Evolutionary conservation across 2,888 invertebrate genomes (phyloP).

Genomic region (Podabrus alpinus): DNA sequence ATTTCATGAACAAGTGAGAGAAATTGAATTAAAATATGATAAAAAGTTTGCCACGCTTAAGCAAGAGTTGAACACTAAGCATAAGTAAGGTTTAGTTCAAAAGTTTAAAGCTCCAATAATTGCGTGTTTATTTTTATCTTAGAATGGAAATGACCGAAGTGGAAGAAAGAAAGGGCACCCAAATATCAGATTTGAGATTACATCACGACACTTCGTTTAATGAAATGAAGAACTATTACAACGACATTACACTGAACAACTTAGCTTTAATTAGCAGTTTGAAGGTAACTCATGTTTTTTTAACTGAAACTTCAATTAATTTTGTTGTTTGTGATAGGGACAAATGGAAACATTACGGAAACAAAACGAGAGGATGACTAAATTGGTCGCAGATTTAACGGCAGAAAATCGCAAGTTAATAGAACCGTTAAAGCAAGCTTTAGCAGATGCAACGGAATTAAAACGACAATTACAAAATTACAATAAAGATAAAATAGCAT

Average conservation of each 20-base stretch:
- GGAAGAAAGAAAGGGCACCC: conserved; percentile 89
- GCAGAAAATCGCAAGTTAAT: conserved; percentile 74
- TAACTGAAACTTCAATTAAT: background rate
- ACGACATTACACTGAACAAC: conserved; percentile 92
- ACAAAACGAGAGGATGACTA: conserved; percentile 78
- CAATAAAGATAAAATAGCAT: conserved; percentile 79
- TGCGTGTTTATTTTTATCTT: background rate
- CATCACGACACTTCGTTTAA: conserved; percentile 85
- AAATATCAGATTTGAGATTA: conserved; percentile 77
- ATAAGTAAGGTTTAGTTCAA: conserved; percentile 47
- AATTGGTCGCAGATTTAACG: conserved; percentile 68
- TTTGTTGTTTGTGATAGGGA: conserved; percentile 55
- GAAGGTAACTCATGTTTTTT: conserved; percentile 60
- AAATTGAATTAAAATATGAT: conserved; percentile 73
- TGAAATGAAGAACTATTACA: conserved; percentile 93
- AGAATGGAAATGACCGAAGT: conserved; percentile 86
- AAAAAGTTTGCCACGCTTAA: conserved; percentile 74
- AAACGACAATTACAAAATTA: conserved; percentile 81
- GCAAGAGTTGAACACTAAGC: conserved; percentile 72
- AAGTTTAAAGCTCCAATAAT: background rate
- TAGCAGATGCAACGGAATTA: conserved; percentile 72
- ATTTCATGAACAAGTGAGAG: conserved; percentile 70
- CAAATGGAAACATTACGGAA: conserved; percentile 77
- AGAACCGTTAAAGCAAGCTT: conserved; percentile 73
- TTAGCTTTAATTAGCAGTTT: conserved; percentile 86